These are phyloP conservation scores for Abrostola tripartita DNA, from an alignment of 2,888 invertebrate species.

Conservation along the genomic window DNA sequence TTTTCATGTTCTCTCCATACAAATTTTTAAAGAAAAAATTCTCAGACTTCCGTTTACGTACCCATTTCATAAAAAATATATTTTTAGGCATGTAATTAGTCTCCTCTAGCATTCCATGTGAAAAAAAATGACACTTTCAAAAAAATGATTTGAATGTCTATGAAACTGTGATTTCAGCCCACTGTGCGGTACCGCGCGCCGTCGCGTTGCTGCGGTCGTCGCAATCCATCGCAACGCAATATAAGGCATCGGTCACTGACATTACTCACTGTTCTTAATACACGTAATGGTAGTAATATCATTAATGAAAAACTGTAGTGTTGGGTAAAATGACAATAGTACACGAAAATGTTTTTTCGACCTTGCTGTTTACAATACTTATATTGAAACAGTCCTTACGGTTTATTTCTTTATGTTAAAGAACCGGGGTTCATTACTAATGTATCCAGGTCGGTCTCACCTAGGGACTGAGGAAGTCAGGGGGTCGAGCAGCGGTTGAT, in stretches of 20 bases:
- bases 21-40: too few species aligned
- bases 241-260: conserved; percentile 75
- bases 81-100: too few species aligned
- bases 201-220: conserved; percentile 20
- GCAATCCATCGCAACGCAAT: conserved; percentile 31
- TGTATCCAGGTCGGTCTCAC: conserved; percentile 40
- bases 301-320: conserved; percentile 13
- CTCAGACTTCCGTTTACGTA: too few species aligned
- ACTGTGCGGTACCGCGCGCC: too few species aligned
- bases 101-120: too few species aligned
- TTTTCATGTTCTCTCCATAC: too few species aligned
- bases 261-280: conserved; percentile 44
- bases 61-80: too few species aligned
- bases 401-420: conserved; percentile 26
- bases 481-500: conserved; percentile 30
- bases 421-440: conserved; percentile 36
- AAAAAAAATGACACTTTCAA: too few species aligned
- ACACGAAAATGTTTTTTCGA: conserved; percentile 12
- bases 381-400: conserved; percentile 11
- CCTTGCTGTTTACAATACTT: conserved; percentile 11
- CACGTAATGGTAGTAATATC: conserved; percentile 26
- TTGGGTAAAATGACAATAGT: conserved; percentile 12
- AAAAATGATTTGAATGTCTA: too few species aligned
- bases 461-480: conserved; percentile 40
- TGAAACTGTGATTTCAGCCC: too few species aligned